Conservation (phyloP, 2,888 invertebrate genomes). For the Dendrolimus houi region DNA sequence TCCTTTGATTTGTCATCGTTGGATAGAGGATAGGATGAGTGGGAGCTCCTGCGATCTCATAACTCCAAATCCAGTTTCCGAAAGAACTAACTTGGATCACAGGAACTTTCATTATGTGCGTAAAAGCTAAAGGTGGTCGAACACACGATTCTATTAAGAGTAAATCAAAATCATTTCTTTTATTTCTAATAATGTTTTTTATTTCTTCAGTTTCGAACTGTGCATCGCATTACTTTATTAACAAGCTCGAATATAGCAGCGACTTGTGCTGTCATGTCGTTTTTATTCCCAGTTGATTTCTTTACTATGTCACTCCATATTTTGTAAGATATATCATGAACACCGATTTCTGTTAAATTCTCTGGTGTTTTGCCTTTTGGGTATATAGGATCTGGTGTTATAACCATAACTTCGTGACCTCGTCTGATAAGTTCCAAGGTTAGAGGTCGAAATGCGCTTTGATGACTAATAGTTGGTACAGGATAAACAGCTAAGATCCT, state of each 20-base stretch:
- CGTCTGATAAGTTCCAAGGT: conserved; percentile 25
- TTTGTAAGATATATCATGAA: conserved; percentile 30
- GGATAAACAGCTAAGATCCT: conserved; percentile 21
- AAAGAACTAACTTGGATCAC: conserved; percentile 39
- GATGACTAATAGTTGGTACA: conserved; percentile 30
- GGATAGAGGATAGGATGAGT: conserved; percentile 33
- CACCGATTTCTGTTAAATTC: conserved; percentile 37
- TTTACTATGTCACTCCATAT: conserved; percentile 9
- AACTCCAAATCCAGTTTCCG: conserved; percentile 15
- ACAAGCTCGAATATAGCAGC: neutral
- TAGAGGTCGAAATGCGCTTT: conserved; percentile 26
- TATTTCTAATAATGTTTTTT: conserved; percentile 17
- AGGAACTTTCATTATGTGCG: conserved; percentile 33
- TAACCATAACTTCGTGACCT: conserved; percentile 26
- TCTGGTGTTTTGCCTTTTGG: conserved; percentile 18
- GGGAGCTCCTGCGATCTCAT: conserved; percentile 22
- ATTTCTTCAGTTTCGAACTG: conserved; percentile 21
- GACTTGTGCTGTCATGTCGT: conserved; percentile 10
- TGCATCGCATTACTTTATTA: conserved; percentile 11
- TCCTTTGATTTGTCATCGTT: conserved; percentile 9
- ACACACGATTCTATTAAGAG: conserved; percentile 30
- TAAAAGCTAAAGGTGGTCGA: conserved; percentile 20
- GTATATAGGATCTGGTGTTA: conserved; percentile 28
- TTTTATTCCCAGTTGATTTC: conserved; percentile 5
- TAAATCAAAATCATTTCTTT: conserved; percentile 26